Evolutionary conservation across 2,113 vertebrate genomes (phyloP).

Genomic region (Triplophysa siluroides): DNA sequence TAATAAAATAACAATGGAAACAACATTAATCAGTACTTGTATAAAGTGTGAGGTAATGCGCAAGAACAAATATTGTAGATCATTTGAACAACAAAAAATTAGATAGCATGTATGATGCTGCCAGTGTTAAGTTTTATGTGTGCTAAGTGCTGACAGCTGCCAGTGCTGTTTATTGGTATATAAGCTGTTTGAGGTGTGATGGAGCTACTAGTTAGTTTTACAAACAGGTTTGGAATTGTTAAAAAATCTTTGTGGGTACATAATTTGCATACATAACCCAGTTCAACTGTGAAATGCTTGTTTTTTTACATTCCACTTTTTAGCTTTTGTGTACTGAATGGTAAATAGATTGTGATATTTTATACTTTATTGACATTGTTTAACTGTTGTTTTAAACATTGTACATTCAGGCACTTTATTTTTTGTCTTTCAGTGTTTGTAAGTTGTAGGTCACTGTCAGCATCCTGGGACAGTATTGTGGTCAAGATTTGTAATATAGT

Average conservation of each 20-base stretch:
- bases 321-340: constrained; percentile 3
- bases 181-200: too few species aligned
- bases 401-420: constrained; percentile 38
- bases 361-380: constrained; percentile 28
- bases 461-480: background rate
- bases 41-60: background rate
- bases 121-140: background rate
- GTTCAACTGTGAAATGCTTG: background rate
- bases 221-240: too few species aligned
- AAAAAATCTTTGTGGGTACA: too few species aligned
- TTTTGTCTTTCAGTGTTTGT: constrained; percentile 28
- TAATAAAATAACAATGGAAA: background rate
- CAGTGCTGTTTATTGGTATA: background rate
- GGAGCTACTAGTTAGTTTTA: too few species aligned
- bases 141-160: too few species aligned
- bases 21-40: background rate
- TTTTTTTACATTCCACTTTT: constrained; percentile 28
- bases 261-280: too few species aligned
- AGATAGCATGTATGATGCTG: background rate
- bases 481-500: background rate
- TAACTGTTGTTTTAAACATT: background rate
- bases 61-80: background rate
- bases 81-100: background rate
- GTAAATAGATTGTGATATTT: constrained; percentile 13
- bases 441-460: constrained; percentile 18